phyloP scores from a whole-genome alignment of 2,888 invertebrate genomes.

The Augiades crinisus region DNA sequence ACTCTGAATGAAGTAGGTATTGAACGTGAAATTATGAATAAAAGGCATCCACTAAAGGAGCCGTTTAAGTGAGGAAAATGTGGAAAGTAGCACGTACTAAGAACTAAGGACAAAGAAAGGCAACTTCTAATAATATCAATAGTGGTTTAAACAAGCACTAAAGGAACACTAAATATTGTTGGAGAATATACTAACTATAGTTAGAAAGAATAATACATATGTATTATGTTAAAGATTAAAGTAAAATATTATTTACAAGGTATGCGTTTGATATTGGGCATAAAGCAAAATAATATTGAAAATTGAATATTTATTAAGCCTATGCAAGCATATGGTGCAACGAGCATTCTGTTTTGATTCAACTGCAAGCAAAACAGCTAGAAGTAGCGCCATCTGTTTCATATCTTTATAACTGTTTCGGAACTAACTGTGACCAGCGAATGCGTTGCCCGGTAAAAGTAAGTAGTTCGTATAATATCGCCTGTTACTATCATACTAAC shows the following conservation, averaged over 20 bases:
- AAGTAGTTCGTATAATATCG: not conserved
- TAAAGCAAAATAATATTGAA: too few relatives aligned
- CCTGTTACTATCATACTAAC: not conserved
- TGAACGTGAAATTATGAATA: slow-evolving; percentile 13
- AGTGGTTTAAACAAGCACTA: too few relatives aligned
- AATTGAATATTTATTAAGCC: not conserved
- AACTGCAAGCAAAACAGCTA: not conserved
- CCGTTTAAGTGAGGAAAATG: not conserved
- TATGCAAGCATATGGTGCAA: too few relatives aligned
- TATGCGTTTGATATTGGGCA: too few relatives aligned
- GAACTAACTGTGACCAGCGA: not conserved
- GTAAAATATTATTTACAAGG: too few relatives aligned
- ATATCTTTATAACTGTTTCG: not conserved
- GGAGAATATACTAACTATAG: too few relatives aligned
- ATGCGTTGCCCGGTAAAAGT: not conserved
- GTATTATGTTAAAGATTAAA: too few relatives aligned
- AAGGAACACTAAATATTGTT: too few relatives aligned
- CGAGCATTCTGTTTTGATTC: not conserved
- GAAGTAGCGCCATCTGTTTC: not conserved
- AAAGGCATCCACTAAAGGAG: slow-evolving; percentile 6
- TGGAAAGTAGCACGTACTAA: not conserved
- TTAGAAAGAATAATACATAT: too few relatives aligned
- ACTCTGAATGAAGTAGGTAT: slow-evolving; percentile 3
- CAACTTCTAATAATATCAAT: not conserved
- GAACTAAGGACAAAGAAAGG: not conserved